phyloP scores from a whole-genome alignment of 1,140 invertebrate species.

The Ostrea denselamellosa region DNA sequence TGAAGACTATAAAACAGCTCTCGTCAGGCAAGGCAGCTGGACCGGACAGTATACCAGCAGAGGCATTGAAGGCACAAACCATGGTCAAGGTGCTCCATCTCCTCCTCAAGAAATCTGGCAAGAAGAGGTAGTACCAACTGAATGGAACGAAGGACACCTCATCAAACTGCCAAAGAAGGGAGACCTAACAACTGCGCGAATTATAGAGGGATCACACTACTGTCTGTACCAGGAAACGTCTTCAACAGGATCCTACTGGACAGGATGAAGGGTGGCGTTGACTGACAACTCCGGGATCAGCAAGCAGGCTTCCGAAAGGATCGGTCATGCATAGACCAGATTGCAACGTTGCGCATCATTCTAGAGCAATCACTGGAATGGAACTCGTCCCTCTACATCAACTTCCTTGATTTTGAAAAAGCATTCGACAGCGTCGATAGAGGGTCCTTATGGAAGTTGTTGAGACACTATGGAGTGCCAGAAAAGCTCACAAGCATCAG shows the following conservation, averaged over 20 bases:
- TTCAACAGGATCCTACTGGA: not conserved
- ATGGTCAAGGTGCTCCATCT: not conserved
- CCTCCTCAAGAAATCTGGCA: too few species aligned
- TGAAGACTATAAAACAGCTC: too few species aligned
- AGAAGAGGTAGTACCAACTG: too few species aligned
- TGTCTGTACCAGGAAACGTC: constrained; percentile 38
- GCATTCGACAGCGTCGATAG: constrained; percentile 69
- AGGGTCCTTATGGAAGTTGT: constrained; percentile 58
- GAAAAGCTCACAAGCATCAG: constrained; percentile 54
- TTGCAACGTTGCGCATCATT: constrained; percentile 55
- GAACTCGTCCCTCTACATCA: constrained; percentile 56
- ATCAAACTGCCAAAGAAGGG: too few species aligned
- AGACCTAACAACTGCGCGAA: too few species aligned
- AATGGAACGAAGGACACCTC: too few species aligned
- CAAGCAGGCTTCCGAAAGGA: constrained; percentile 51
- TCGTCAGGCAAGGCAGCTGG: too few species aligned
- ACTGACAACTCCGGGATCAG: constrained; percentile 43
- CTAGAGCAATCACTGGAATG: constrained; percentile 67
- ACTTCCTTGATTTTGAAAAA: constrained; percentile 51
- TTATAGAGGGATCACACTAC: not conserved
- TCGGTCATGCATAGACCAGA: constrained; percentile 58
- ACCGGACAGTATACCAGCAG: constrained; percentile 49
- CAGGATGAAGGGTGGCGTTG: constrained; percentile 44
- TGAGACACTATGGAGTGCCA: constrained; percentile 55
- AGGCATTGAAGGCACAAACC: constrained; percentile 26